phyloP scores from a whole-genome alignment of 2,113 vertebrate species.

The Arenaria interpres region DNA sequence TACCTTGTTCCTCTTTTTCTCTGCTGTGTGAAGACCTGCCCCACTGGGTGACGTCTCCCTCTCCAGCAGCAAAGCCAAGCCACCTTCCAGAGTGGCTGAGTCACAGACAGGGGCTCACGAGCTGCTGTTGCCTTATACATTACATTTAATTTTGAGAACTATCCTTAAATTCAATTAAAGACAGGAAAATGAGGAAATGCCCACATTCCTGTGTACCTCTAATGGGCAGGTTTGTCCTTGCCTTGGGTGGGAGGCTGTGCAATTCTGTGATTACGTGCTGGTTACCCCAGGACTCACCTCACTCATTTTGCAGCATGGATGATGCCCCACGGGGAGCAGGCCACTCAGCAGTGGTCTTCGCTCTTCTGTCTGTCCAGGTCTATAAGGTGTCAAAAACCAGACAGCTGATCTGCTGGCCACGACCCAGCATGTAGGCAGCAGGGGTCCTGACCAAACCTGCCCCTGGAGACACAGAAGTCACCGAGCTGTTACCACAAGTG shows the following conservation, averaged over 20 bases:
- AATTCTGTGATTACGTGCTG: not conserved
- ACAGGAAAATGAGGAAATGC: not conserved
- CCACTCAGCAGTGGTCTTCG: not conserved
- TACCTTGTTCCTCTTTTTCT: not conserved
- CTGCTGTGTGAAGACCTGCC: not conserved
- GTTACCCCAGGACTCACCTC: not conserved
- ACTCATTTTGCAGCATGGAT: not conserved
- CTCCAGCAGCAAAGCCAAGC: not conserved
- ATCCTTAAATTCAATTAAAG: not conserved
- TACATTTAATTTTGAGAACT: not conserved
- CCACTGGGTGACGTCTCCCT: not conserved
- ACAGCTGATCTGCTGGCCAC: not conserved
- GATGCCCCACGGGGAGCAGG: not conserved
- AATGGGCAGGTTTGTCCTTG: not conserved
- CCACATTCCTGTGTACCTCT: not conserved
- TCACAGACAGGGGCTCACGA: not conserved
- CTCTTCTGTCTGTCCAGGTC: not conserved
- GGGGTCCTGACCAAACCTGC: not conserved
- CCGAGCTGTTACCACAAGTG: accelerated
- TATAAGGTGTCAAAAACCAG: not conserved
- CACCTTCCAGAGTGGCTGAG: not conserved
- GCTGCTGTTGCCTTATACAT: not conserved
- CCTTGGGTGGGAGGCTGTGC: not conserved
- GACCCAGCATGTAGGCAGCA: not conserved
- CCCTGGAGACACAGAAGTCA: not conserved